Evolutionary conservation across 2,797 vertebrate species (phyloP), one percentile per base, ranked within the genome.

Genomic region (Oryzias dopingdopingensis): DNA sequence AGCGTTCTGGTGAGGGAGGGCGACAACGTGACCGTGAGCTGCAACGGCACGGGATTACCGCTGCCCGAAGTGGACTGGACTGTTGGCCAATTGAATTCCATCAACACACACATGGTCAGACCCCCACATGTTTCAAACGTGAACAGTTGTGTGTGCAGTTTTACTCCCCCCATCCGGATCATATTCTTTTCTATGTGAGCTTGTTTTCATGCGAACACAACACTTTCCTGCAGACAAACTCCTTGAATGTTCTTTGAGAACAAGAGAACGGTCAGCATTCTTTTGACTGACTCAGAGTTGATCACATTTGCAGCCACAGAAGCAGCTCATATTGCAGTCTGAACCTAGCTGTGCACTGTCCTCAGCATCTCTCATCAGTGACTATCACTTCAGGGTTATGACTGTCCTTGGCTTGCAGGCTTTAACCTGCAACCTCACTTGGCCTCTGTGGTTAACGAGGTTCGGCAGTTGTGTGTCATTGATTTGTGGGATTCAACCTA

Each of bases 11-110:
- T 97, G 58, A 86, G 93, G 56, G 96, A 98, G 74, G 96, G 96
- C 0, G 95, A 96, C 82, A 97, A 95, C 0, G 93, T 96, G 0
- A 96, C 96, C 3, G 92, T 99, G 78, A 96, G 94, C 75, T 99
- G 97, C 81, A 99, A 99, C 0, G 97, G 97, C 64, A 95, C 97
- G 0, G 96, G 95, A 15, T 92, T 94, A 0, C 97, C 96, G 0
- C 79, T 98, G 82, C 97, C 97, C 0, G 97, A 99, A 0, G 96
- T 99, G 46, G 97, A 99, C 89, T 99, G 97, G 97, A 96, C 93
- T 0, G 95, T 99, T 65, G 88, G 90, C 0, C 94, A 92, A 10
- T 92, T 99, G 42, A 95, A 95, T 80, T 98, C 96, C 72, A 96
- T 98, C 90, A 98, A 96, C 88, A 96, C 96, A 3, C 97, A 99